phyloP scores from a whole-genome alignment of 2,888 invertebrate species.

The Melinaea marsaeus region DNA sequence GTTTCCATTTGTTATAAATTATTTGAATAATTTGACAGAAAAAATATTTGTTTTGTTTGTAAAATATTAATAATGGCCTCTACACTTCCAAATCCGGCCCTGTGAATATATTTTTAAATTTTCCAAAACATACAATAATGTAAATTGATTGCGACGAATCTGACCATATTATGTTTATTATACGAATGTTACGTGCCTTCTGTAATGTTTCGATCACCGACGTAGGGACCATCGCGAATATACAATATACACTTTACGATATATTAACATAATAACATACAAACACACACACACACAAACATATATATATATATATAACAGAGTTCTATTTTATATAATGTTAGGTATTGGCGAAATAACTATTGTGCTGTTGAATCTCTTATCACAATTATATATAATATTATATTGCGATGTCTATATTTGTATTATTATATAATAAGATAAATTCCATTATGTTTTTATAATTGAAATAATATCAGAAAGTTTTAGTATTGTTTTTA shows the following conservation, averaged over 20 bases:
- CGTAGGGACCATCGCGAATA: constrained; percentile 16
- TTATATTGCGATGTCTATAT: neutral
- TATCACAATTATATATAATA: constrained; percentile 8
- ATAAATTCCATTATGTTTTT: neutral
- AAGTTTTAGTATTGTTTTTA: constrained; percentile 1
- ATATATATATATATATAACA: neutral
- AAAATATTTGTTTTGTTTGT: no score
- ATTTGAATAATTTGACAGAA: no score
- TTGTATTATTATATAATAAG: neutral
- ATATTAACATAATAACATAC: neutral
- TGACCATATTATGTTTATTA: constrained; percentile 10
- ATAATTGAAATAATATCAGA: neutral
- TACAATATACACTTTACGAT: constrained; percentile 9
- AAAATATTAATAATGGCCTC: no score
- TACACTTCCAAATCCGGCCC: no score
- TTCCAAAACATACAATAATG: no score
- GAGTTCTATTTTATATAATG: no score
- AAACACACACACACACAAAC: constrained; percentile 5
- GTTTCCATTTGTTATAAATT: no score
- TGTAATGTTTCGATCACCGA: constrained; percentile 6
- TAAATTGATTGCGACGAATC: neutral
- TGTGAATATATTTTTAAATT: no score
- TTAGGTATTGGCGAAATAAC: neutral
- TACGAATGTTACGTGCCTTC: constrained; percentile 8
- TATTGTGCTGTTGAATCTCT: constrained; percentile 17